A percentile compares a stretch with the other conserved stretches of the same genome.
These are phyloP conservation scores for Uromys caudimaculatus DNA, from an alignment of 2,797 vertebrate genomes.

Conservation along the genomic window DNA sequence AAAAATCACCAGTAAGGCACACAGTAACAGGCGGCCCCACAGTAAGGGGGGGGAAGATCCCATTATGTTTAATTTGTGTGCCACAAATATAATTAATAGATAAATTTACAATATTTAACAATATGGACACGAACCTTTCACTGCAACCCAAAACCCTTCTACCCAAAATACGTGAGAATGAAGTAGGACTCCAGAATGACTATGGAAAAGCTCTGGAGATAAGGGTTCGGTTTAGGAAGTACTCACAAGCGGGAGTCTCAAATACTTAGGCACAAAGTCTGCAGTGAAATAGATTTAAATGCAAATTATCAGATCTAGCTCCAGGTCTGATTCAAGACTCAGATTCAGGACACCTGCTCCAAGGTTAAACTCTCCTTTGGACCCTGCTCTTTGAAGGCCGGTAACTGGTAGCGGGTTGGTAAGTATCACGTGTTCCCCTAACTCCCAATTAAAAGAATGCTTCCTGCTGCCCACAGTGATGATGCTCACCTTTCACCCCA, in stretches of 20 bases:
- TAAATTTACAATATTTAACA: neutral
- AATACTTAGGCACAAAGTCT: neutral
- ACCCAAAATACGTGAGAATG: neutral
- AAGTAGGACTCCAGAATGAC: neutral
- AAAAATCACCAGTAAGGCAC: neutral
- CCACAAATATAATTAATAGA: neutral
- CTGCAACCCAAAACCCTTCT: constrained; percentile 8
- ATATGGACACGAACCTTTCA: constrained; percentile 18
- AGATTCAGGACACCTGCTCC: neutral
- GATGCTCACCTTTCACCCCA: neutral
- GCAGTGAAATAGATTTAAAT: constrained; percentile 4
- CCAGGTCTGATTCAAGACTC: neutral
- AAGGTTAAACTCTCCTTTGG: constrained; percentile 62
- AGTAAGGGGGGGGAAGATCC: neutral
- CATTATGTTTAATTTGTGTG: neutral
- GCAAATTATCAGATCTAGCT: neutral
- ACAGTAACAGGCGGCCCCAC: neutral
- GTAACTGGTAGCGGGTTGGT: neutral
- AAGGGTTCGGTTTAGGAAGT: neutral
- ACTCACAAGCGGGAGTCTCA: neutral
- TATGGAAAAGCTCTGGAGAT: neutral
- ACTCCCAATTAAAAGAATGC: constrained; percentile 25
- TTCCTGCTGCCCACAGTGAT: neutral
- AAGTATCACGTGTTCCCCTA: neutral
- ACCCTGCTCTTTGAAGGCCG: constrained; percentile 65